Evolutionary conservation across 2,797 vertebrate species (phyloP), one percentile per base, ranked within the genome.

Genomic region (Phaenicophaeus curvirostris): DNA sequence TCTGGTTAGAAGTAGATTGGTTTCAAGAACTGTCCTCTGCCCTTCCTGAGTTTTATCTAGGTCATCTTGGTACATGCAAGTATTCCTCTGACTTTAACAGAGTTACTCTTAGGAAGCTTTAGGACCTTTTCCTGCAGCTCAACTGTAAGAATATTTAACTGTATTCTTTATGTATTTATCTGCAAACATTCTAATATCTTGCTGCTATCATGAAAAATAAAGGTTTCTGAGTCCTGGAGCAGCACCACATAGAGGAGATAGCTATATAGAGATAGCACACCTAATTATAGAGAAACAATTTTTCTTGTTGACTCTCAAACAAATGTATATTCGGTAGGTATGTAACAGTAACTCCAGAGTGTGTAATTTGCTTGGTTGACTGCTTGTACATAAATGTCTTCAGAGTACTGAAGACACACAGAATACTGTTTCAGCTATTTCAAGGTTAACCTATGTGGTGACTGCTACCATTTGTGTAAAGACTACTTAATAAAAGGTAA

Each of bases 1-100:
- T 95, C 62, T 96, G 65, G 51, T 44, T 94, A 91, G 50, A 77
- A 89, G 89, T 77, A 94, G 54, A 51, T 63, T 83, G 30, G 55
- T 95, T 94, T 89, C 50, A 78, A 77, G 51, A 48, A 63, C 75
- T 65, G 58, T 57, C 23, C 33, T 25, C 51, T 86, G n/a, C 25
- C 62, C 62, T 80, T 82, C 80, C 42, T 68, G 39, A 57, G 8
- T 86, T 78, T 39, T 84, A 66, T 86, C 62, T 78, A 51, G 46
- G 30, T 91, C 41, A 92, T 66, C 63, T 67, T 59, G 41, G 63
- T 59, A 31, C n/a, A 69, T 51, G 66, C 51, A 91, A 30, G 80
- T 94, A 89, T 92, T 93, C 57, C 48, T 31, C 54, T 83, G 55
- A 92, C 79, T 91, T 89, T 63, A 84, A 88, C 12, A 1, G 8